These are phyloP conservation scores for Acleris cristana DNA, from an alignment of 2,888 invertebrate species.

Conservation along the genomic window DNA sequence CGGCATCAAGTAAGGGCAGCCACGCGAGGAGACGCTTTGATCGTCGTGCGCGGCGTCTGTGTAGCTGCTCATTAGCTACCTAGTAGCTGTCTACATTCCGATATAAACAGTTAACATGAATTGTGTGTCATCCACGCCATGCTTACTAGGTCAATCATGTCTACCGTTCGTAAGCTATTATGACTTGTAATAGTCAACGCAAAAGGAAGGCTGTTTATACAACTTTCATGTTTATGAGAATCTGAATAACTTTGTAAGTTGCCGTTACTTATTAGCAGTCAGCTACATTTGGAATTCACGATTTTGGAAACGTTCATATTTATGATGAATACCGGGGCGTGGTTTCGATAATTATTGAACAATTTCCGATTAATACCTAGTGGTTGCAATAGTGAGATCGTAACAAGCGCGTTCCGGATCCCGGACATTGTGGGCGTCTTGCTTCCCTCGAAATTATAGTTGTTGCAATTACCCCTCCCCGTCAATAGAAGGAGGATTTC, in stretches of 20 bases:
- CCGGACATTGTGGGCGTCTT: constrained; percentile 40
- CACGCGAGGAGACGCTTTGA: constrained; percentile 48
- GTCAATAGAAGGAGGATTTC: constrained; percentile 8
- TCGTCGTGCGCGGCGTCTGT: constrained; percentile 38
- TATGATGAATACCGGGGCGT: neutral
- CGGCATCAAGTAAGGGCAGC: constrained; percentile 33
- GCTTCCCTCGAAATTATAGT: constrained; percentile 47
- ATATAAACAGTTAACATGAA: constrained; percentile 36
- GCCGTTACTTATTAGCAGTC: neutral
- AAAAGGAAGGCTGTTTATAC: constrained; percentile 17
- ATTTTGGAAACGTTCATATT: neutral
- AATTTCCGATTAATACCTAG: constrained; percentile 21
- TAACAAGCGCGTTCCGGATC: constrained; percentile 55
- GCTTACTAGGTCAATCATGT: constrained; percentile 29
- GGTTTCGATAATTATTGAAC: constrained; percentile 18
- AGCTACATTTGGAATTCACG: neutral
- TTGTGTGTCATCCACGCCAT: constrained; percentile 29
- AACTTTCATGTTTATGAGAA: constrained; percentile 28
- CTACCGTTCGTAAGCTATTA: constrained; percentile 20
- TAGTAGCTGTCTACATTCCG: constrained; percentile 34
- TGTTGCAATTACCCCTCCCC: constrained; percentile 30
- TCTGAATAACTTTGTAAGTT: constrained; percentile 8
- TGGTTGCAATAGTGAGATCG: constrained; percentile 45
- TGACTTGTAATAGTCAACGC: constrained; percentile 18
- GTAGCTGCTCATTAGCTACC: constrained; percentile 27